Conservation (phyloP, 2,888 invertebrate species). For the Ramazzottius varieornatus region DNA sequence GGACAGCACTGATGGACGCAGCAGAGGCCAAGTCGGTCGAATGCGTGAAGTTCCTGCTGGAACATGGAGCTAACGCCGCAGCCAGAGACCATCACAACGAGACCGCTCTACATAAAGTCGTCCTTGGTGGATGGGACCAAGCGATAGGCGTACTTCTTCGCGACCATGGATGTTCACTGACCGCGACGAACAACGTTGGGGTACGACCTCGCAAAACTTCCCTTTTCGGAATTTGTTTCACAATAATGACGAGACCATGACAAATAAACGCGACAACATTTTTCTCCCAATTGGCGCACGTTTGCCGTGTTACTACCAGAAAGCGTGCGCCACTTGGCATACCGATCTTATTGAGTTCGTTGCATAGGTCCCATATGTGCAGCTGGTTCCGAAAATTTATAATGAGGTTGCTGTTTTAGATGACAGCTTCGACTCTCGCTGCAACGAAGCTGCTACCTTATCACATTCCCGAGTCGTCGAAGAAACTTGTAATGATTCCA, state of each 20-base stretch:
- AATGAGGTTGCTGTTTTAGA: no score
- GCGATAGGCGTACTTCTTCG: not conserved
- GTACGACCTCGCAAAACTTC: no score
- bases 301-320: no score
- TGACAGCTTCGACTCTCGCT: not conserved
- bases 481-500: not conserved
- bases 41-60: not conserved
- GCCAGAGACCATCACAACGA: not conserved
- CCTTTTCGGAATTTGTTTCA: no score
- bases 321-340: no score
- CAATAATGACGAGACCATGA: no score
- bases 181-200: not conserved
- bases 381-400: no score
- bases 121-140: not conserved
- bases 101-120: not conserved
- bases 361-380: no score
- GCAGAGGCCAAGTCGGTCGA: not conserved
- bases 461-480: not conserved
- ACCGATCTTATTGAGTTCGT: no score
- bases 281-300: no score
- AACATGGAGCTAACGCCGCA: not conserved
- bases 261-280: no score
- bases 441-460: not conserved
- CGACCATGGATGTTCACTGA: not conserved
- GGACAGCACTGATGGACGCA: not conserved